These are phyloP conservation scores for Chaenogobius annularis DNA, from an alignment of 2,113 vertebrate genomes.

Conservation along the genomic window DNA sequence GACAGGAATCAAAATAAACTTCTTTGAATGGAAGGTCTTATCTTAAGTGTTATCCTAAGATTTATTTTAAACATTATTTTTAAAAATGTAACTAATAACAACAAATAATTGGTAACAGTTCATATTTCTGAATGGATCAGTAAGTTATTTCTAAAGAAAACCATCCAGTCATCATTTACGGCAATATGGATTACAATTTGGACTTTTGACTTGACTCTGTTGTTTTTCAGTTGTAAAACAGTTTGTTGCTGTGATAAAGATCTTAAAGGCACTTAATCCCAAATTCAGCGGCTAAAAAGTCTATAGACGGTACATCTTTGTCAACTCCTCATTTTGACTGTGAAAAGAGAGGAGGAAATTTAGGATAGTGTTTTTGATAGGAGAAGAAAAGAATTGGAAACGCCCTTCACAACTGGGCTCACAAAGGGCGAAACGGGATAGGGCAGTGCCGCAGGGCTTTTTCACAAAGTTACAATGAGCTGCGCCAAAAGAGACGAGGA, in stretches of 20 bases:
- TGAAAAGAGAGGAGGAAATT: conserved; percentile 69
- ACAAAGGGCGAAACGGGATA: conserved; percentile 77
- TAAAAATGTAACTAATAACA: too few species aligned
- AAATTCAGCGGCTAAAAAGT: conserved; percentile 43
- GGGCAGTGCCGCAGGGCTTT: conserved; percentile 42
- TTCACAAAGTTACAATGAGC: conserved; percentile 65
- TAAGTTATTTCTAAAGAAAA: too few species aligned
- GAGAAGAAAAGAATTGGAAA: conserved; percentile 74
- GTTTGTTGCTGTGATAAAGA: conserved; percentile 15
- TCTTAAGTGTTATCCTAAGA: too few species aligned
- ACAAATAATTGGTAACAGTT: too few species aligned
- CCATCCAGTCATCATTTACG: too few species aligned
- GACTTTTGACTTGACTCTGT: background rate
- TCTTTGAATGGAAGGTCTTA: too few species aligned
- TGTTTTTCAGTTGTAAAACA: background rate
- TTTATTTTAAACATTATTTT: too few species aligned
- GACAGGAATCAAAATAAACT: too few species aligned
- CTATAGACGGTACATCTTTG: conserved; percentile 42
- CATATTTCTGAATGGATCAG: too few species aligned
- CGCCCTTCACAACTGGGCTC: conserved; percentile 69
- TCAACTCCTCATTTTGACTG: conserved; percentile 52
- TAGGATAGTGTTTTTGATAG: conserved; percentile 72
- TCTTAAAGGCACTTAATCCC: conserved; percentile 43
- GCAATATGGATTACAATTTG: too few species aligned
- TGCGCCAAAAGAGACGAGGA: conserved; percentile 40